A percentile compares a stretch with the other conserved stretches of the same genome.
phyloP scores from a whole-genome alignment of 2,888 invertebrate genomes.

The Campoplex capitator region DNA sequence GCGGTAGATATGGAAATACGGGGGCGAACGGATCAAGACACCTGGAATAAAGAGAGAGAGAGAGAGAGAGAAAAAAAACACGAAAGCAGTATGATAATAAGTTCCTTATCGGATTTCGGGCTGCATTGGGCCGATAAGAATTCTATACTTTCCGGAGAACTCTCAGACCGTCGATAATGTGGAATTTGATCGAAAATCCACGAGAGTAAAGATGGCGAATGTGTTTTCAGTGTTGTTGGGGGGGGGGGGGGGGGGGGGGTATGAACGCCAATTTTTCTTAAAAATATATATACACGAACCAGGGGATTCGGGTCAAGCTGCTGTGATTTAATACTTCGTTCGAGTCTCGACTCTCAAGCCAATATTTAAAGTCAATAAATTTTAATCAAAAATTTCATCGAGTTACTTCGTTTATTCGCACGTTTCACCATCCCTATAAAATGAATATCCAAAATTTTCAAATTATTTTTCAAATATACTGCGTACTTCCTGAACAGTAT shows the following conservation, averaged over 20 bases:
- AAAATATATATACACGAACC: neutral
- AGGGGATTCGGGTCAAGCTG: neutral
- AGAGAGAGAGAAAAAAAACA: constrained; percentile 30
- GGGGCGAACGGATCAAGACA: constrained; percentile 38
- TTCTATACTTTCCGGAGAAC: constrained; percentile 25
- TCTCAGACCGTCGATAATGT: constrained; percentile 12
- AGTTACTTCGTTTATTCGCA: neutral
- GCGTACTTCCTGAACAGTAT: neutral
- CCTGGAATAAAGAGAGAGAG: constrained; percentile 19
- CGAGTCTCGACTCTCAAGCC: neutral
- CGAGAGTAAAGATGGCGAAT: constrained; percentile 5
- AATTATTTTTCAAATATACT: neutral
- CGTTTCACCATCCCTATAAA: neutral
- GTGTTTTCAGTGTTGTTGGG: constrained; percentile 12
- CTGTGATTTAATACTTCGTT: neutral
- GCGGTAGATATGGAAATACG: constrained; percentile 54
- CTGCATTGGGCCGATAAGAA: constrained; percentile 62
- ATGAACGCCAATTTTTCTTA: neutral
- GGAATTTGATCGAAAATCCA: constrained; percentile 30
- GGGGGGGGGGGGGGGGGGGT: too few relatives aligned
- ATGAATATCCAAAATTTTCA: neutral
- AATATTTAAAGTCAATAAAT: neutral
- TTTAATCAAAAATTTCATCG: constrained; percentile 1
- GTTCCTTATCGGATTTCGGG: constrained; percentile 52
- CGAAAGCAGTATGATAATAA: constrained; percentile 58